Evolutionary conservation across 2,113 vertebrate genomes (phyloP).

Genomic region (Lepus americanus): DNA sequence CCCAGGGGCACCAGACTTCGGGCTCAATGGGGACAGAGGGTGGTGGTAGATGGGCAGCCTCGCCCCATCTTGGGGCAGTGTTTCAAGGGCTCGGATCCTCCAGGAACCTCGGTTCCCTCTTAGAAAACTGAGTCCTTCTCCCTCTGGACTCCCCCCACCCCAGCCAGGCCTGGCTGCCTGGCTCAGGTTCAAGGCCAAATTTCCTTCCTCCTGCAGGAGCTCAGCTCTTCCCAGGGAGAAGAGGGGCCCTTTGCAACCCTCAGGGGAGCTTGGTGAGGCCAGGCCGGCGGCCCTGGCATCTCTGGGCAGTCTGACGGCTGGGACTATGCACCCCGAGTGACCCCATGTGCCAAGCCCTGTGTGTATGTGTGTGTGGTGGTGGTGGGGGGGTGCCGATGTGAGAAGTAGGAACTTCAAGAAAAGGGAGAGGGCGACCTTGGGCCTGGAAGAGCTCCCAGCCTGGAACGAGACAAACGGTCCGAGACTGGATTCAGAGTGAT

Average conservation of each 20-base stretch:
- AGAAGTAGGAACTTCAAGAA: not conserved
- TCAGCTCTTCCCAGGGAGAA: conserved; percentile 45
- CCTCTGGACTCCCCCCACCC: not conserved
- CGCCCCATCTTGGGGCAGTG: not conserved
- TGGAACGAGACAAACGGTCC: not conserved
- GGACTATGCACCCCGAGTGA: not conserved
- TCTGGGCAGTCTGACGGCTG: conserved; percentile 25
- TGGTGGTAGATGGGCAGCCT: not conserved
- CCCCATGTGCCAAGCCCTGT: not conserved
- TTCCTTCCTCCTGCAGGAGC: conserved; percentile 61
- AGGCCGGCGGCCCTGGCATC: accelerated
- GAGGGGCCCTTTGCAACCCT: not conserved
- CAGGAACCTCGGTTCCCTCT: too few species aligned
- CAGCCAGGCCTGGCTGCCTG: conserved; percentile 18
- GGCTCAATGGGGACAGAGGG: not conserved
- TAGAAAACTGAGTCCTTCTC: not conserved
- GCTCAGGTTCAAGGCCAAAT: conserved; percentile 62
- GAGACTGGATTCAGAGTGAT: not conserved
- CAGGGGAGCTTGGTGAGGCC: not conserved
- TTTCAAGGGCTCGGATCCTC: not conserved
- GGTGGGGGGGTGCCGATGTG: not conserved
- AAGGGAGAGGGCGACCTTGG: not conserved
- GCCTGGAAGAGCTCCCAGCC: conserved; percentile 44
- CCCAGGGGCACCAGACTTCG: not conserved
- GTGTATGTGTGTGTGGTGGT: not conserved